These are phyloP conservation scores for Drosophila kohkoa DNA, from an alignment of 1,140 invertebrate species.

Conservation along the genomic window DNA sequence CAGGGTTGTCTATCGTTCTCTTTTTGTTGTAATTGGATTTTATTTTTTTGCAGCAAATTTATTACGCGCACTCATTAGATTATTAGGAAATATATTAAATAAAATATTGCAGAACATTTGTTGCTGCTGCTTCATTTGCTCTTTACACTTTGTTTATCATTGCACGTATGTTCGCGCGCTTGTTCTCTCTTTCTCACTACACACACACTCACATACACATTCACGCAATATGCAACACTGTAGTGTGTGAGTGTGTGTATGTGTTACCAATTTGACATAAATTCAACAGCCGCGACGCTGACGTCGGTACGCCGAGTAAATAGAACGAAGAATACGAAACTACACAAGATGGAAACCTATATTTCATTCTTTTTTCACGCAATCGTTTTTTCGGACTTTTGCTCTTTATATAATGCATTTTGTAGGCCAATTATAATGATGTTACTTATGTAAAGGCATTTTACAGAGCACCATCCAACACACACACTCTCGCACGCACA, in stretches of 20 bases:
- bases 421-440: conserved; percentile 13
- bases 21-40: not conserved
- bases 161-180: conserved; percentile 59
- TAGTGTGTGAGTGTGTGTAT: conserved; percentile 33
- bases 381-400: conserved; percentile 24
- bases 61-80: conserved; percentile 5
- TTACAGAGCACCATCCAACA: conserved; percentile 54
- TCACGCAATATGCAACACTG: conserved; percentile 58
- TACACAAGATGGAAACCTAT: conserved; percentile 70
- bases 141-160: conserved; percentile 75
- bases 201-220: conserved; percentile 38
- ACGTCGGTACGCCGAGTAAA: conserved; percentile 73
- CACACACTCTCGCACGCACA: conserved; percentile 30
- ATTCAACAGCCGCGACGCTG: conserved; percentile 82
- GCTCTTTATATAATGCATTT: conserved; percentile 65
- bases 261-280: conserved; percentile 83
- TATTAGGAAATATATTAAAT: conserved; percentile 13
- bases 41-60: conserved; percentile 5
- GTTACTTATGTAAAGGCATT: conserved; percentile 81
- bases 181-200: conserved; percentile 38
- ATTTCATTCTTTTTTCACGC: conserved; percentile 45
- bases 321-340: conserved; percentile 66
- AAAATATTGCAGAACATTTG: conserved; percentile 34
- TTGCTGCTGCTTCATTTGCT: conserved; percentile 33
- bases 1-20: conserved; percentile 37